phyloP scores from a whole-genome alignment of 2,113 vertebrate genomes.

The Psittacula cyanocephala region DNA sequence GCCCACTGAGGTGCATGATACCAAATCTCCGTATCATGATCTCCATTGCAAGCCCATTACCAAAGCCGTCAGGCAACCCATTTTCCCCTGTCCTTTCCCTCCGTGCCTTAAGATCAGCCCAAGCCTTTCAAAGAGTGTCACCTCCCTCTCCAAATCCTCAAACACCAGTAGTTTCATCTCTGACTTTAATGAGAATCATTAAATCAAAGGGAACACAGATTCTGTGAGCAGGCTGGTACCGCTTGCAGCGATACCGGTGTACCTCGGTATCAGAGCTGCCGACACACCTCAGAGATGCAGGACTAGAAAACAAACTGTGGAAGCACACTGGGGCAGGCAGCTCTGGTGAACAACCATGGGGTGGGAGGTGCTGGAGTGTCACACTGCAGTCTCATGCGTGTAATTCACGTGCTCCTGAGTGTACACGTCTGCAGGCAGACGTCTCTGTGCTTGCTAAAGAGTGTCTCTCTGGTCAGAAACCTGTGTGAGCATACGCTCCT shows the following conservation, averaged over 20 bases:
- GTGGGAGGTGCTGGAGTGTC: conserved; percentile 44
- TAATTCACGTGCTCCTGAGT: neutral
- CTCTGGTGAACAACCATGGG: neutral
- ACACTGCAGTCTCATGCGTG: conserved; percentile 33
- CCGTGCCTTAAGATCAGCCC: neutral
- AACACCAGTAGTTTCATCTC: neutral
- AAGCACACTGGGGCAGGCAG: neutral
- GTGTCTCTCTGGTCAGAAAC: conserved; percentile 25
- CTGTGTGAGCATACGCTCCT: neutral
- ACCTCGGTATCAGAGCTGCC: neutral
- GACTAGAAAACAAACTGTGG: neutral
- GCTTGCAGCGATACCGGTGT: neutral
- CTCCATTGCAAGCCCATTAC: neutral
- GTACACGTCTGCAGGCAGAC: neutral
- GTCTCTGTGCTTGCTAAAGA: neutral
- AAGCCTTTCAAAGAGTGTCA: neutral
- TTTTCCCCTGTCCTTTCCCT: neutral
- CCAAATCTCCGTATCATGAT: neutral
- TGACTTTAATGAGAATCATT: conserved; percentile 47
- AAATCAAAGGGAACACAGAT: conserved; percentile 36
- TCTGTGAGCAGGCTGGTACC: neutral
- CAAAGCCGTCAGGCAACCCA: neutral
- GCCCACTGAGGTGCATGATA: neutral
- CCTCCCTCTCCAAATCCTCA: neutral
- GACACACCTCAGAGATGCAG: neutral